Evolutionary conservation across 1,140 invertebrate genomes (phyloP).

Genomic region (Atta colombica): DNA sequence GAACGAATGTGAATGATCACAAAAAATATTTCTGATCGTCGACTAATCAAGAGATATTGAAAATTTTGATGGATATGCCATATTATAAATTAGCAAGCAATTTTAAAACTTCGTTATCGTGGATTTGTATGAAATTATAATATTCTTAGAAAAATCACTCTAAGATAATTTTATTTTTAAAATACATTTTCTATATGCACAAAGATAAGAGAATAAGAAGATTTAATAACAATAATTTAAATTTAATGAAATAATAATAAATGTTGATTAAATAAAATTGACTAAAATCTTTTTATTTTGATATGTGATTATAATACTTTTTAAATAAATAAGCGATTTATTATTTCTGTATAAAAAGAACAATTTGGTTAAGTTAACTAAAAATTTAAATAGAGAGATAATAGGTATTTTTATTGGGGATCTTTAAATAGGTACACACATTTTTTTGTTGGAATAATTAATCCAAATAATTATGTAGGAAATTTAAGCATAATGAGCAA

Average conservation of each 20-base stretch:
- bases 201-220: neutral
- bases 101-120: constrained; percentile 1
- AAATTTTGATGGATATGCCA: neutral
- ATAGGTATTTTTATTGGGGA: too few relatives aligned
- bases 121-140: neutral
- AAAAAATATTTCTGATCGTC: neutral
- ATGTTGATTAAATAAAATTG: neutral
- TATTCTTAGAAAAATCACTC: neutral
- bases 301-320: neutral
- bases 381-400: too few relatives aligned
- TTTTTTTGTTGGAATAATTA: too few relatives aligned
- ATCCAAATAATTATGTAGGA: too few relatives aligned
- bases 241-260: neutral
- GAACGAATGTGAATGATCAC: neutral
- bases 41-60: neutral
- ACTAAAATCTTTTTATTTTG: neutral
- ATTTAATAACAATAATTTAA: neutral
- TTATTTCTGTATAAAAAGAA: neutral
- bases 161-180: constrained; percentile 5
- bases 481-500: too few relatives aligned
- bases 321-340: neutral
- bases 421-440: too few relatives aligned
- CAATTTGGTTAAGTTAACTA: too few relatives aligned
- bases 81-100: neutral
- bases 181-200: neutral